These are phyloP conservation scores for Gryllus bimaculatus DNA, from an alignment of 1,140 invertebrate genomes.

Conservation along the genomic window DNA sequence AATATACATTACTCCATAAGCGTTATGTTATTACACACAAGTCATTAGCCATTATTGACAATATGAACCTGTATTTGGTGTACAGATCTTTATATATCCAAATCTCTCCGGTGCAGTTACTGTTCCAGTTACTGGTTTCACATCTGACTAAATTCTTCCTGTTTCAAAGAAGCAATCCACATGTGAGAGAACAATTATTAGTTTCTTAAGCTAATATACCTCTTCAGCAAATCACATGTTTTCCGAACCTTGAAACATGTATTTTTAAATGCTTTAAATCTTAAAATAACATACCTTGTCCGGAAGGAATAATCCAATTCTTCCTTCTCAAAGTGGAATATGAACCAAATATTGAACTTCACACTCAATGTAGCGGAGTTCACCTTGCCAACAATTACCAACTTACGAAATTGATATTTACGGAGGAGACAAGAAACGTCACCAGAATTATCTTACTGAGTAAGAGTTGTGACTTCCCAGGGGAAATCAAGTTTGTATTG, in stretches of 20 bases:
- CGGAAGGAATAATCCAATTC: constrained; percentile 56
- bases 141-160: constrained; percentile 53
- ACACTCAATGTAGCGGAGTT: neutral
- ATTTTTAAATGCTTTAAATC: neutral
- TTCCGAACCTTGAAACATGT: neutral
- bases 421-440: no score
- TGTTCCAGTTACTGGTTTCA: constrained; percentile 44
- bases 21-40: neutral
- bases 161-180: constrained; percentile 23
- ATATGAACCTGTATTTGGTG: constrained; percentile 75
- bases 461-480: no score
- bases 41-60: neutral
- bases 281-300: constrained; percentile 46
- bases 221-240: neutral
- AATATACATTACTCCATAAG: constrained; percentile 8
- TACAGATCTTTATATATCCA: constrained; percentile 86
- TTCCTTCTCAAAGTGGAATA: constrained; percentile 40
- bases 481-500: no score
- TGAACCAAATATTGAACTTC: neutral
- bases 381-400: neutral
- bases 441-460: no score
- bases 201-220: no score
- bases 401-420: no score
- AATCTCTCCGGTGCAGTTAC: constrained; percentile 53
- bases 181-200: neutral